These are phyloP conservation scores for Cantharis lateralis DNA, from an alignment of 2,888 invertebrate species.

Conservation along the genomic window DNA sequence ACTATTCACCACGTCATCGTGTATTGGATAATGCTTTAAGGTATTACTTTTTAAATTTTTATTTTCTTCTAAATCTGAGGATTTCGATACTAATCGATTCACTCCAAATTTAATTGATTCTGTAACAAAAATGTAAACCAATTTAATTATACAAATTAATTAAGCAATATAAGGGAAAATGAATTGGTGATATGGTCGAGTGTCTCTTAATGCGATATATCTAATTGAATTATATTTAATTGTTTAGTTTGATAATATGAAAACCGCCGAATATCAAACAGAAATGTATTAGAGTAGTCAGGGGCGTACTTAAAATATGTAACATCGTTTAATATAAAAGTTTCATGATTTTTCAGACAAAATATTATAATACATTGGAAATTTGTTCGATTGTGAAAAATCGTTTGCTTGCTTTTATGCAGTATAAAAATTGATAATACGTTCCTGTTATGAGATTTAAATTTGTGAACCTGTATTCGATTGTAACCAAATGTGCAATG, in stretches of 20 bases:
- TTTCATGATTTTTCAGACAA: not conserved
- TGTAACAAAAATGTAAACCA: slow-evolving; percentile 56
- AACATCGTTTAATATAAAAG: not conserved
- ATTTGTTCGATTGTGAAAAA: not conserved
- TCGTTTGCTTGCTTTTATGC: not conserved
- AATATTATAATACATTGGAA: not conserved
- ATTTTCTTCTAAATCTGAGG: slow-evolving; percentile 64
- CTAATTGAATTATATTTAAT: not conserved
- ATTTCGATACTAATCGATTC: slow-evolving; percentile 74
- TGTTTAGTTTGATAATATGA: not conserved
- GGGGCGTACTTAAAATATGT: not conserved
- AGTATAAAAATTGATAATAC: slow-evolving; percentile 19
- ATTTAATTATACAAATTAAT: not conserved
- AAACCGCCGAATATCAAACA: not conserved
- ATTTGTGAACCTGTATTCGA: slow-evolving; percentile 36
- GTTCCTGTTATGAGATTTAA: slow-evolving; percentile 32
- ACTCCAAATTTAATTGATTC: slow-evolving; percentile 86
- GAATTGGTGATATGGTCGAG: not conserved
- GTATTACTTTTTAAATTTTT: slow-evolving; percentile 56
- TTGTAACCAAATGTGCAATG: slow-evolving; percentile 60
- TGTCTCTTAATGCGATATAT: not conserved
- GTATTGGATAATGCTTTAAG: slow-evolving; percentile 50
- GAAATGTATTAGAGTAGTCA: not conserved
- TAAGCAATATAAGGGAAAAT: not conserved
- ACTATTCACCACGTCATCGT: slow-evolving; percentile 59